phyloP scores from a whole-genome alignment of 1,140 invertebrate species.

The Caenorhabditis remanei region DNA sequence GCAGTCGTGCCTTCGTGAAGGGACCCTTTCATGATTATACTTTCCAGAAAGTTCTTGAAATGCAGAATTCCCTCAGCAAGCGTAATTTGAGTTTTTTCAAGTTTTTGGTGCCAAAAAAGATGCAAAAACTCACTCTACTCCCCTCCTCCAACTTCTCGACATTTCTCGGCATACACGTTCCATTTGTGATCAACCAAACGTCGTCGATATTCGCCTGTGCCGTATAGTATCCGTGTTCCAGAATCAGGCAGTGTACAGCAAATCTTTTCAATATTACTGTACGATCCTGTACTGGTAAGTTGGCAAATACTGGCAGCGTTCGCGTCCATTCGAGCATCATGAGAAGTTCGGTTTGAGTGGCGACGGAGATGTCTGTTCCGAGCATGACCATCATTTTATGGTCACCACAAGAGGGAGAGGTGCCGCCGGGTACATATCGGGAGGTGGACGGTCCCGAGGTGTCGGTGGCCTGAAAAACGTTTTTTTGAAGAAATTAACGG shows the following conservation, averaged over 20 bases:
- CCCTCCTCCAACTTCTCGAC: constrained; percentile 66
- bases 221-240: constrained; percentile 66
- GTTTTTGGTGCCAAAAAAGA: too few relatives aligned
- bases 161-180: constrained; percentile 68
- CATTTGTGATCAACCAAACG: constrained; percentile 68
- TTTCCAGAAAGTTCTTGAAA: too few relatives aligned
- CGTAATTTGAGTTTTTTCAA: too few relatives aligned
- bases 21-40: too few relatives aligned
- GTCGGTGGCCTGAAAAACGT: constrained; percentile 34
- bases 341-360: constrained; percentile 65
- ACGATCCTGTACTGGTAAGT: constrained; percentile 57
- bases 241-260: constrained; percentile 62
- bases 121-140: constrained; percentile 30
- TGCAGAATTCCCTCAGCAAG: too few relatives aligned
- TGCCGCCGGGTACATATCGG: constrained; percentile 18
- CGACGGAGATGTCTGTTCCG: constrained; percentile 63
- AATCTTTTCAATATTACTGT: constrained; percentile 63
- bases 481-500: too few relatives aligned
- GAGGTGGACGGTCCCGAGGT: neutral
- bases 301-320: constrained; percentile 61
- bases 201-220: constrained; percentile 62
- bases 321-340: constrained; percentile 68
- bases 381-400: constrained; percentile 65
- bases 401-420: neutral
- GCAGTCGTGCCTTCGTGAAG: too few relatives aligned